Percentiles rank a stretch among this genome's conserved stretches.
phyloP scores from a whole-genome alignment of 2,797 vertebrate species.

The Centropyge bicolor region DNA sequence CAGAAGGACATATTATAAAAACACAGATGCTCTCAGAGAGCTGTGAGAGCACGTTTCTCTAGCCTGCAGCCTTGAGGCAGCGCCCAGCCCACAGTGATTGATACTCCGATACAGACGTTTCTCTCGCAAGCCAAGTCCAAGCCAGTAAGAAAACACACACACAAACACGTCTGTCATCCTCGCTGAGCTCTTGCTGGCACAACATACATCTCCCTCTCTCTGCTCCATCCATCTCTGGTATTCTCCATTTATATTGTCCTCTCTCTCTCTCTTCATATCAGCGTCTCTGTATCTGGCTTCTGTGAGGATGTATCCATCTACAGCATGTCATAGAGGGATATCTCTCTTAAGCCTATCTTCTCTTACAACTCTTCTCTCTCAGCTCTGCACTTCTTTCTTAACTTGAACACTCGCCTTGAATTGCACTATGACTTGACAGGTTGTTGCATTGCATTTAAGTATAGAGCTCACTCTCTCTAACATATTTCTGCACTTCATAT shows the following conservation, averaged over 20 bases:
- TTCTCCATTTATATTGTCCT: slow-evolving; percentile 61
- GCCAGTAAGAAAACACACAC: slow-evolving; percentile 54
- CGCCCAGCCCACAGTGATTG: slow-evolving; percentile 67
- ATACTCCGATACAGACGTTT: slow-evolving; percentile 63
- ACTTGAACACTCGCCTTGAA: slow-evolving; percentile 16
- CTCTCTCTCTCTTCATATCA: slow-evolving; percentile 53
- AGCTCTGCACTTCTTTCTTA: slow-evolving; percentile 21
- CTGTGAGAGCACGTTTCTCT: slow-evolving; percentile 41
- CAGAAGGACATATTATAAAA: slow-evolving; percentile 19
- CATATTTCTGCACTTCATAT: slow-evolving; percentile 17
- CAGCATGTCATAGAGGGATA: slow-evolving; percentile 39
- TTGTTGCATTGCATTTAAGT: slow-evolving; percentile 9
- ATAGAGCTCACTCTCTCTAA: not conserved
- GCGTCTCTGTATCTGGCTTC: slow-evolving; percentile 57
- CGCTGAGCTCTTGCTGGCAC: slow-evolving; percentile 50
- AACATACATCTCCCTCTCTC: slow-evolving; percentile 56
- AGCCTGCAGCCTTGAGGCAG: slow-evolving; percentile 69
- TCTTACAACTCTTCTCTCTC: slow-evolving; percentile 31
- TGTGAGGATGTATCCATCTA: slow-evolving; percentile 54
- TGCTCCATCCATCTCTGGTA: slow-evolving; percentile 62
- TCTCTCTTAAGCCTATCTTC: slow-evolving; percentile 41
- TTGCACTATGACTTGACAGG: slow-evolving; percentile 13
- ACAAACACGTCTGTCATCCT: slow-evolving; percentile 62
- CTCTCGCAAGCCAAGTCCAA: slow-evolving; percentile 49
- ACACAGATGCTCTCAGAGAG: slow-evolving; percentile 36